These are phyloP conservation scores for Drosophila anomalata DNA, from an alignment of 2,888 invertebrate genomes.

Conservation along the genomic window DNA sequence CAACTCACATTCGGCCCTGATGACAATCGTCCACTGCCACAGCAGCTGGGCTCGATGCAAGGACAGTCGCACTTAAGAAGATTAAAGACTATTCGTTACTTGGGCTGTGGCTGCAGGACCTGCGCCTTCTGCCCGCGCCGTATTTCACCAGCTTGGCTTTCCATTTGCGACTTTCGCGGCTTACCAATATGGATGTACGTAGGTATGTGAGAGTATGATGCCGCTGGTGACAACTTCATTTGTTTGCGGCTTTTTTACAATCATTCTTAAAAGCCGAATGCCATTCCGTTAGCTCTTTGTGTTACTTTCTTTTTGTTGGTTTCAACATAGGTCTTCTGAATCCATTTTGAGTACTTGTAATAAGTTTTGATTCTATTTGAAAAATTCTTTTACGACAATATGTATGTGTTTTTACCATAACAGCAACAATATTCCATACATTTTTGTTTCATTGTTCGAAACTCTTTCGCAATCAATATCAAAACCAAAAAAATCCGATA, in stretches of 20 bases:
- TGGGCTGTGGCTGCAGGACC: conserved; percentile 12
- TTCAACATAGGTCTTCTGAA: background rate
- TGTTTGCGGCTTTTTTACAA: conserved; percentile 18
- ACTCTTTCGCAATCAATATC: background rate
- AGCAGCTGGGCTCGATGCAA: conserved; percentile 31
- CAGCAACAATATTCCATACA: background rate
- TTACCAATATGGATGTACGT: conserved; percentile 18
- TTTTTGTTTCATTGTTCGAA: background rate
- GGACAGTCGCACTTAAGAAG: conserved; percentile 64
- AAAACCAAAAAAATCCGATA: background rate
- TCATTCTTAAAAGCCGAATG: conserved; percentile 22
- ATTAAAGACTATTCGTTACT: conserved; percentile 61
- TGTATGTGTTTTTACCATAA: too few species aligned
- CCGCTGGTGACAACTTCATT: conserved; percentile 23
- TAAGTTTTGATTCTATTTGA: too few species aligned
- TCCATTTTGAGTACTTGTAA: background rate
- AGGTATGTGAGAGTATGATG: background rate
- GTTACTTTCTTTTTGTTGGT: background rate
- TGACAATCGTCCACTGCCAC: conserved; percentile 26
- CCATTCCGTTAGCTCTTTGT: conserved; percentile 4
- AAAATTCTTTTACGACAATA: too few species aligned
- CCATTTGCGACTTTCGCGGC: conserved; percentile 45
- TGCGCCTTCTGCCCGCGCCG: background rate
- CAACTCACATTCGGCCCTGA: conserved; percentile 32
- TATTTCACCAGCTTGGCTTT: conserved; percentile 25